phyloP scores from a whole-genome alignment of 2,888 invertebrate genomes.

The Acrobasis repandana region DNA sequence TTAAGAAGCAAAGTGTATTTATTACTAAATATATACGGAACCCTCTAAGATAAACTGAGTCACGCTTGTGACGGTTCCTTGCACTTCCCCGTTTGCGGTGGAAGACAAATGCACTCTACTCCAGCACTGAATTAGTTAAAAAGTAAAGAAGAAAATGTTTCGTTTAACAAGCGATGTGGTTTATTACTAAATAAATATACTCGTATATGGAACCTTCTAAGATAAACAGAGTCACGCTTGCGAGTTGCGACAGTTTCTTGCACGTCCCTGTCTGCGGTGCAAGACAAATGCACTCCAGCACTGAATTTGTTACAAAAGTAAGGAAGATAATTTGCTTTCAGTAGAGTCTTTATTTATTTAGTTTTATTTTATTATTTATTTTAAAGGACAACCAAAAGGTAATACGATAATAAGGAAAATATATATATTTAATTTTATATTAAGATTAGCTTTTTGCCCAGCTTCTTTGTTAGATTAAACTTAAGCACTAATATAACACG shows the following conservation, averaged over 20 bases:
- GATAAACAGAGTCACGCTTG: not conserved
- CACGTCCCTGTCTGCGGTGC: too few relatives aligned
- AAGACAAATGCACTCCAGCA: not conserved
- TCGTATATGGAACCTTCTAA: not conserved
- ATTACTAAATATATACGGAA: not conserved
- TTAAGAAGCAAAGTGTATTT: too few relatives aligned
- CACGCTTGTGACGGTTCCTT: conserved; percentile 1
- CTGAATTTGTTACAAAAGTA: conserved; percentile 16
- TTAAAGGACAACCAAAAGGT: not conserved
- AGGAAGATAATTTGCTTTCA: conserved; percentile 7
- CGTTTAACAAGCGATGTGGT: too few relatives aligned
- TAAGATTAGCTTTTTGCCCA: too few relatives aligned
- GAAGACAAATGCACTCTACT: conserved; percentile 21
- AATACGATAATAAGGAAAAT: not conserved
- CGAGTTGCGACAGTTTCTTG: too few relatives aligned
- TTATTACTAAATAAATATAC: not conserved
- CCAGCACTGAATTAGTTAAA: conserved; percentile 7
- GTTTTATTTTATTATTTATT: not conserved
- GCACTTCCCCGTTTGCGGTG: not conserved
- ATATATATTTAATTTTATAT: too few relatives aligned
- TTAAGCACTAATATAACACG: too few relatives aligned
- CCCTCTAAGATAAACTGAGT: not conserved
- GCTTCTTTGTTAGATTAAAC: too few relatives aligned
- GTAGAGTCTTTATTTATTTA: not conserved
- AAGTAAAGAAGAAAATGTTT: not conserved